Conservation (phyloP, 2,797 vertebrate genomes). For the Pampus argenteus region DNA sequence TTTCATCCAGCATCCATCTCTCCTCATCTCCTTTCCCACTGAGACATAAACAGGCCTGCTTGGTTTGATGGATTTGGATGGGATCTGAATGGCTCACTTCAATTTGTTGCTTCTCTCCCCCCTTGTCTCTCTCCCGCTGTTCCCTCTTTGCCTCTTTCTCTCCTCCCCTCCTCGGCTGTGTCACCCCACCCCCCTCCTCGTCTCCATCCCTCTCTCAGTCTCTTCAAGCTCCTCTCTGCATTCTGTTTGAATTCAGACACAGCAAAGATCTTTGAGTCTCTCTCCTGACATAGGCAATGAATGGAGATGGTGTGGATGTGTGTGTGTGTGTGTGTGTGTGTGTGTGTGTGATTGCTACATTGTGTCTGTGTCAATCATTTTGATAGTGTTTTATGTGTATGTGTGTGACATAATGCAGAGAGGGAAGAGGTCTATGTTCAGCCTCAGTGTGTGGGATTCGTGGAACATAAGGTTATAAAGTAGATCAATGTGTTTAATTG, state of each 20-base stretch:
- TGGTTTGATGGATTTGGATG: conserved; percentile 57
- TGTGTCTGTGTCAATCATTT: conserved; percentile 52
- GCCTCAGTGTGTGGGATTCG: conserved; percentile 41
- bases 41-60: conserved; percentile 47
- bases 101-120: conserved; percentile 50
- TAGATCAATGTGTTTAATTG: conserved; percentile 69
- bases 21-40: background rate
- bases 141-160: conserved; percentile 24
- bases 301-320: conserved; percentile 40
- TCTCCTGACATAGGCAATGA: conserved; percentile 59
- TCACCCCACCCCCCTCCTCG: conserved; percentile 40
- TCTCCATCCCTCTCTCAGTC: conserved; percentile 43
- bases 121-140: background rate
- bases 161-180: conserved; percentile 37
- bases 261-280: conserved; percentile 46
- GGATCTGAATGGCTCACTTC: conserved; percentile 65
- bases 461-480: conserved; percentile 63
- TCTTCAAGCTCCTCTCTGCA: conserved; percentile 57
- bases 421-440: conserved; percentile 64
- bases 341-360: conserved; percentile 38
- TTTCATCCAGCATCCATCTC: conserved; percentile 34
- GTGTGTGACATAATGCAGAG: conserved; percentile 45
- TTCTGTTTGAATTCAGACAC: conserved; percentile 70
- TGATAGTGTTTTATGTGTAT: conserved; percentile 33
- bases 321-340: conserved; percentile 4